Evolutionary conservation across 2,888 invertebrate genomes (phyloP), one percentile per base, ranked within the genome.

Genomic region (Molorchus minor): DNA sequence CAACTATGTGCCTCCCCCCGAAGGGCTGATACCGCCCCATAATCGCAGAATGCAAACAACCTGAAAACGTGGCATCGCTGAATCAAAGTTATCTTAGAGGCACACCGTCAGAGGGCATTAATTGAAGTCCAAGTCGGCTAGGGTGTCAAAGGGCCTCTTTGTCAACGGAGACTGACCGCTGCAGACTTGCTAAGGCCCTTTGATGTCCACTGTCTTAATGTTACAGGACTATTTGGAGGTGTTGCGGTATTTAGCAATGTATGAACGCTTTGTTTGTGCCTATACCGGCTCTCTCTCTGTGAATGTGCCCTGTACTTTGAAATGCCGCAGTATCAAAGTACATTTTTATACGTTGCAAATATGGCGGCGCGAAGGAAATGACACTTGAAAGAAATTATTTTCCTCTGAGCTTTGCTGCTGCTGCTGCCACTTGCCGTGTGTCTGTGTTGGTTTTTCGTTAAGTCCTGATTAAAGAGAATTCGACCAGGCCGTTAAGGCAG

Each of bases 101-200:
- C 68, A 67, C 70, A 71, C 77, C 75, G 75, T 75, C 77, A 77
- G 72, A 77, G 76, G 73, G 76, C 78, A 76, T 77, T 79, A 79
- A 79, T 79, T 79, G 78, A 79, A 79, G 75, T 77, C 74, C 77
- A 75, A 77, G 73, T 75, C 73, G 77, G 73, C 75, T 80, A 77
- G 75, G 75, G 79, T 80, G 79, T 80, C 80, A 80, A 80, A 80
- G 80, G 77, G 69, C 62, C 75, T 73, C 77, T 78, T 77, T 78
- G 78, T 76, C 74, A 76, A 70, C 62, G 71, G 77, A 73, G 72
- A 77, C 76, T 79, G 78, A 78, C 78, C 78, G 75, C 74, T 71
- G 70, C 75, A 72, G 74, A 75, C 74, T 75, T 74, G 68, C n/a
- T n/a, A n/a, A n/a, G n/a, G 62, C 65, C 75, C 77, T 77, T 78